Conservation (phyloP, 2,797 vertebrate species). For the Bradypodion pumilum region DNA sequence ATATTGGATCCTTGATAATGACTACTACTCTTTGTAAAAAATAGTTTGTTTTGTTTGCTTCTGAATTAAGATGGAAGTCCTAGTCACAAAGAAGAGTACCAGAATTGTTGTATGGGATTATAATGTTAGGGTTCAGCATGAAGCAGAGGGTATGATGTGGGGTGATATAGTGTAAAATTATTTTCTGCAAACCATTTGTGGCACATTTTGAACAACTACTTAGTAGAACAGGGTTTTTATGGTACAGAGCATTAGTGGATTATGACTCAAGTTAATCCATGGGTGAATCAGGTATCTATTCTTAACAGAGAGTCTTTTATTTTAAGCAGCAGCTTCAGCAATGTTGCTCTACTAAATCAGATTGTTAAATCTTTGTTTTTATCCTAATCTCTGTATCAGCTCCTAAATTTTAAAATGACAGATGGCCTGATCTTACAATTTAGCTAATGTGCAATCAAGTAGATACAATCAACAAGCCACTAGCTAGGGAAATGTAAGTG, state of each 20-base stretch:
- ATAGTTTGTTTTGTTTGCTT: background rate
- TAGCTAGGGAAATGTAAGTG: conserved; percentile 10
- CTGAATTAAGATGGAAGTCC: background rate
- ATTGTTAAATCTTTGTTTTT: conserved; percentile 7
- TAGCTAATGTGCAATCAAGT: background rate
- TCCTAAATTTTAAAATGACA: background rate
- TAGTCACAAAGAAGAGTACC: background rate
- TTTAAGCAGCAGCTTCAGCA: background rate
- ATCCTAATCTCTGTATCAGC: conserved; percentile 22
- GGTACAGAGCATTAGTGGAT: conserved; percentile 56
- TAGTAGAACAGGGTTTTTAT: conserved; percentile 35
- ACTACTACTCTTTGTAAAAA: background rate
- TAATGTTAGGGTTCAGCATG: background rate
- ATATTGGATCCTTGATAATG: background rate
- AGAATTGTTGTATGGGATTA: background rate
- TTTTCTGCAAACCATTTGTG: background rate
- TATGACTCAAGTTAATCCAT: conserved; percentile 58
- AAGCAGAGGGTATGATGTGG: background rate
- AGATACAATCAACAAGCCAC: background rate
- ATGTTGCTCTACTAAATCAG: conserved; percentile 8
- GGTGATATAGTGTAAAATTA: background rate
- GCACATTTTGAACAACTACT: background rate
- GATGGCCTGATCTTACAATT: background rate
- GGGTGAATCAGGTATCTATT: conserved; percentile 57
- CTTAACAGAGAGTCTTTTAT: conserved; percentile 53